Base-by-base conservation (phyloP, 2,797 vertebrate genomes). In the Eulemur mongoz region DNA sequence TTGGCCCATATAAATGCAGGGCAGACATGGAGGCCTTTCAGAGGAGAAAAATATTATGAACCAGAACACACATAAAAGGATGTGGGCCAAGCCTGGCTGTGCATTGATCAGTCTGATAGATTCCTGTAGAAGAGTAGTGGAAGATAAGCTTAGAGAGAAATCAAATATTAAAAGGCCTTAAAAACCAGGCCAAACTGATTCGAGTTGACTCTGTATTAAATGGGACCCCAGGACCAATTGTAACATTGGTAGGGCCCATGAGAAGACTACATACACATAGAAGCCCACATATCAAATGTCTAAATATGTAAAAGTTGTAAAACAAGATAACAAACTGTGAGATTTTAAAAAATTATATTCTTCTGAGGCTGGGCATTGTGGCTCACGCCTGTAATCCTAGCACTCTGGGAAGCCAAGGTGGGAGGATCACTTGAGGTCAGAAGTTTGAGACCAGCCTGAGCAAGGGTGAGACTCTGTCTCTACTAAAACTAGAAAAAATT, bases 251-350 rank as follows among this genome's bases (percentile, higher is more conserved):
- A 85, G 76, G 22, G 5, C 25, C 50, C 20, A 15, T 32, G 25
- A 79, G 67, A 63, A 70, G 59, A n/a, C 67, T 38, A 38, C 38
- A 38, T 59, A 57, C 5, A 45, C 3, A 0, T 80, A 54, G 70
- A 95, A n/a, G 30, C 14, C 43, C 6, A 59, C 48, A 13, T 67
- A 52, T n/a, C 80, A 57, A 93, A 82, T 80, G 14, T 57, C 63
- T 85, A 94, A 79, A 81, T 50, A 86, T 35, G 40, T 87, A 72
- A 86, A 95, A 91, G 4, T 76, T 57, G 76, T 81, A 89, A 92
- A 78, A 81, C 59, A 87, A 96, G 63, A 23, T 61, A 93, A 94
- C 57, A 91, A 80, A 69, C 25, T 54, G 14, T 90, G 59, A 75
- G 92, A 22, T 72, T 85, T 38, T 9, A 69, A 80, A 73, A 90